Evolutionary conservation across 2,888 invertebrate species (phyloP).

Genomic region (Idaea straminata): DNA sequence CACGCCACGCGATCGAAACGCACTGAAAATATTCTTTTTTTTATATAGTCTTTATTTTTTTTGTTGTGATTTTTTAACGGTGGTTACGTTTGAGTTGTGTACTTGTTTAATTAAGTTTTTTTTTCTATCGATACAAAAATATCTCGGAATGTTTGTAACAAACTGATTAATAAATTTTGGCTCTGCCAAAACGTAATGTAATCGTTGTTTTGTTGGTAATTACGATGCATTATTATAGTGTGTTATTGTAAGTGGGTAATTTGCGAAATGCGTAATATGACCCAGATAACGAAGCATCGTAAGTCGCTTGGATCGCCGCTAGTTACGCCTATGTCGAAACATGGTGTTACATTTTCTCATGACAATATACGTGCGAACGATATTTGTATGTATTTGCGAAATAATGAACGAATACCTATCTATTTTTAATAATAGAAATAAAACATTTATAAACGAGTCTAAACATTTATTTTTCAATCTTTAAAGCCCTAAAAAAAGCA

Average conservation of each 20-base stretch:
- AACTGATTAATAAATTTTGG: slow-evolving; percentile 56
- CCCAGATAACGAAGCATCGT: slow-evolving; percentile 66
- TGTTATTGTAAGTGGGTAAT: slow-evolving; percentile 49
- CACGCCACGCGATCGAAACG: slow-evolving; percentile 54
- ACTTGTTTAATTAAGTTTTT: slow-evolving; percentile 71
- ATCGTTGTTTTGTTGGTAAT: slow-evolving; percentile 50
- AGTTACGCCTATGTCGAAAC: slow-evolving; percentile 50
- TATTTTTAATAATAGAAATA: neutral
- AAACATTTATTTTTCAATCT: neutral
- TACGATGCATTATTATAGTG: slow-evolving; percentile 48
- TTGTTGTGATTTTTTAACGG: slow-evolving; percentile 56
- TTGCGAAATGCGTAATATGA: slow-evolving; percentile 71
- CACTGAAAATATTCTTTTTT: slow-evolving; percentile 69
- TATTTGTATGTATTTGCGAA: slow-evolving; percentile 61
- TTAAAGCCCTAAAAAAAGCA: too few species aligned
- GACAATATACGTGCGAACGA: slow-evolving; percentile 61
- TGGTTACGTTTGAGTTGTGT: slow-evolving; percentile 76
- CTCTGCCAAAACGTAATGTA: slow-evolving; percentile 49
- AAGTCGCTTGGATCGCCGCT: slow-evolving; percentile 46
- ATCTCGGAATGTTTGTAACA: slow-evolving; percentile 34
- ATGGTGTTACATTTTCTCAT: slow-evolving; percentile 50
- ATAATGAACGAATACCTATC: slow-evolving; percentile 16
- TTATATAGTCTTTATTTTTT: slow-evolving; percentile 55
- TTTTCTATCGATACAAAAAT: slow-evolving; percentile 29
- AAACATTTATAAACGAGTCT: neutral